phyloP scores from a whole-genome alignment of 2,888 invertebrate genomes.

The Chrysina gloriosa region DNA sequence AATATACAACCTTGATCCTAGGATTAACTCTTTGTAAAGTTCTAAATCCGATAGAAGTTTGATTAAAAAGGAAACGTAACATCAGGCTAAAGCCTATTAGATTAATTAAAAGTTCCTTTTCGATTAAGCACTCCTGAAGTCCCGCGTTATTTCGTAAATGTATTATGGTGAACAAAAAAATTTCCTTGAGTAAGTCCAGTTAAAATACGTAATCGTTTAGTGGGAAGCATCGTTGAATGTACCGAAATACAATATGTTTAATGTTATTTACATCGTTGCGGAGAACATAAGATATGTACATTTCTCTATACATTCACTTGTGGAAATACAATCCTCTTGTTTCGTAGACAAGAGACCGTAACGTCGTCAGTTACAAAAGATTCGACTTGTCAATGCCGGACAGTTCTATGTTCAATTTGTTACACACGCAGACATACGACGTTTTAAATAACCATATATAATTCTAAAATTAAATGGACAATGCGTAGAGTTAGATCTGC shows the following conservation, averaged over 20 bases:
- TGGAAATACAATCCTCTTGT: neutral
- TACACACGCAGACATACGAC: too few relatives aligned
- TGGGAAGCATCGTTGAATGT: neutral
- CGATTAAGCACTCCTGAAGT: neutral
- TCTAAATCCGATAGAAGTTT: neutral
- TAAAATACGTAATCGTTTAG: neutral
- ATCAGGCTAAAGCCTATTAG: neutral
- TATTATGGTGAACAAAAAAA: too few relatives aligned
- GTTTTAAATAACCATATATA: too few relatives aligned
- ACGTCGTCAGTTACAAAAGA: neutral
- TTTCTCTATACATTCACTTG: neutral
- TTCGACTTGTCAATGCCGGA: too few relatives aligned
- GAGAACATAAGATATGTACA: neutral
- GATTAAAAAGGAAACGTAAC: neutral
- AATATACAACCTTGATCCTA: neutral
- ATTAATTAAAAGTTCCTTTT: slow-evolving; percentile 11
- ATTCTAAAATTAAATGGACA: too few relatives aligned
- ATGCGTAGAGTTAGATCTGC: too few relatives aligned
- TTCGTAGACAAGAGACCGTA: neutral
- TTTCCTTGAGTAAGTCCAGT: too few relatives aligned
- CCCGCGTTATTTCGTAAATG: too few relatives aligned
- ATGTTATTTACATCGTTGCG: neutral
- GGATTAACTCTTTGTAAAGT: slow-evolving; percentile 10
- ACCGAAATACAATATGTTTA: neutral
- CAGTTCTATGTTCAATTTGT: too few relatives aligned